A percentile compares a stretch with the other conserved stretches of the same genome.
phyloP scores from a whole-genome alignment of 2,888 invertebrate species.

The Chymomyza fuscimana region DNA sequence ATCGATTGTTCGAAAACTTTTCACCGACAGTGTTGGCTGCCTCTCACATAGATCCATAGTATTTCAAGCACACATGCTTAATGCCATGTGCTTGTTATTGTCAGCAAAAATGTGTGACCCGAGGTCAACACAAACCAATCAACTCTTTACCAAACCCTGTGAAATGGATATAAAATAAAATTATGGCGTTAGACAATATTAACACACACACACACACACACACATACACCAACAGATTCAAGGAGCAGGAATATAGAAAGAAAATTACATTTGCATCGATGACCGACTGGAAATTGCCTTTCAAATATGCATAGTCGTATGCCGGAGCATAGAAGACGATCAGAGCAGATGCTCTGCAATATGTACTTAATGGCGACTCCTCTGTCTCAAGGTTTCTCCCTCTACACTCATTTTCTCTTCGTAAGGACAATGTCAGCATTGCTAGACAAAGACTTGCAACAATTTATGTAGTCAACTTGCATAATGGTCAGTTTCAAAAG shows the following conservation, averaged over 20 bases:
- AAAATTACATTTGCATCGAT: constrained; percentile 69
- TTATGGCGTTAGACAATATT: constrained; percentile 34
- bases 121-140: background rate
- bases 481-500: constrained; percentile 38
- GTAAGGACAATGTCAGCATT: constrained; percentile 37
- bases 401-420: constrained; percentile 30
- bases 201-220: background rate
- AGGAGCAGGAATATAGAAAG: constrained; percentile 24
- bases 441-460: constrained; percentile 15
- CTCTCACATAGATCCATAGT: background rate
- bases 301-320: constrained; percentile 72
- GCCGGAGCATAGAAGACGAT: constrained; percentile 45
- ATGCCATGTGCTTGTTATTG: constrained; percentile 3
- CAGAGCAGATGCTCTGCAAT: constrained; percentile 33
- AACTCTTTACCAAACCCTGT: background rate
- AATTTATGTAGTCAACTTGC: constrained; percentile 51
- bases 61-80: background rate
- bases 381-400: background rate
- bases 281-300: constrained; percentile 55
- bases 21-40: background rate
- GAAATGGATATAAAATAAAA: constrained; percentile 50
- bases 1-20: background rate
- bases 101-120: constrained; percentile 6
- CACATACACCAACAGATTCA: background rate
- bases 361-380: constrained; percentile 30